Base-by-base conservation (phyloP, 2,797 vertebrate genomes). In the Knipowitschia caucasica region DNA sequence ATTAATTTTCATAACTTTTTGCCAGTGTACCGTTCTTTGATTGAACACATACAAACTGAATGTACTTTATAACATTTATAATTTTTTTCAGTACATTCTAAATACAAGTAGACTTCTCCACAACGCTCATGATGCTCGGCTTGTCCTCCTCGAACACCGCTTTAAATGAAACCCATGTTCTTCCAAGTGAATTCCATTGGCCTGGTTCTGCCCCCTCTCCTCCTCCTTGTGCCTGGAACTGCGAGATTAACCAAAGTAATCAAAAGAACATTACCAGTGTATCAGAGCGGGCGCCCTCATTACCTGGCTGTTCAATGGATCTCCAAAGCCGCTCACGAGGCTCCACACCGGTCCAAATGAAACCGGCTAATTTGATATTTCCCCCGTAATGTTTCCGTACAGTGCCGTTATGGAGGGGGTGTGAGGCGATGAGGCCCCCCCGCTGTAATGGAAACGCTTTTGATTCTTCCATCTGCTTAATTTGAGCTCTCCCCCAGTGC, bases 281-380 rank as follows among this genome's bases (percentile, higher is more conserved):
- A 88, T 89, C 87, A 88, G 80, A 83, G 76, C 76, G 75, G 79
- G 75, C 84, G 76, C 74, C 77, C 86, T 89, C 86, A 86, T 90
- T 88, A 88, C 86, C 74, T 62, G 62, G 67, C 71, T 52, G 74
- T 73, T 80, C 77, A 86, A 83, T 86, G 83, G 78, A 83, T 86
- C 84, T 86, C 82, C 53, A 62, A 80, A 84, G 84, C 77, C 67
- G 67, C 82, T 84, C 64, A 64, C 73, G 80, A 83, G 70, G 72
- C 87, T 83, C 81, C 82, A 78, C 80, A 80, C 85, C 78, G 71
- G 72, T 86, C 84, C 83, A 85, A 89, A 90, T 88, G 83, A 88
- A 89, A 88, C 84, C 78, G 78, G 63, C 84, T 88, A 85, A 88
- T 90, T 90, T 83, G 84, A 89, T 90, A 88, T 89, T 86, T 89